Conservation (phyloP, 2,797 vertebrate genomes). For the Acropternis orthonyx region DNA sequence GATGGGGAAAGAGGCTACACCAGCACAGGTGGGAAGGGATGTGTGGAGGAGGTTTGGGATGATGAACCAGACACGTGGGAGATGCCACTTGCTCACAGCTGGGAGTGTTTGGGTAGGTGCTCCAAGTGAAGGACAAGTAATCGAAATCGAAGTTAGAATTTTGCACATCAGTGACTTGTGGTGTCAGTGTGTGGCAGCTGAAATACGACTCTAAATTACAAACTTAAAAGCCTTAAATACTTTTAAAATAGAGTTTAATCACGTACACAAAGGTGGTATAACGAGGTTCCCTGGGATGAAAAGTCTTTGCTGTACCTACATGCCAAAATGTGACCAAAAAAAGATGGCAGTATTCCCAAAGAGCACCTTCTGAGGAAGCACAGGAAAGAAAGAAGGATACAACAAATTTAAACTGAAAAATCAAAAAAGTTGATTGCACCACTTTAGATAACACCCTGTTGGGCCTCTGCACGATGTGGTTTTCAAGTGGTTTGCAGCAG, state of each 20-base stretch:
- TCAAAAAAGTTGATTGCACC: not conserved
- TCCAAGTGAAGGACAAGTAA: not conserved
- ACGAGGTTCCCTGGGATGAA: not conserved
- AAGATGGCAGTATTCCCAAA: not conserved
- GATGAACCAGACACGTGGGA: not conserved
- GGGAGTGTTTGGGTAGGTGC: not conserved
- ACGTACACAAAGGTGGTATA: not conserved
- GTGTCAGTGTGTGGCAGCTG: not conserved
- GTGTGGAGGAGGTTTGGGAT: not conserved
- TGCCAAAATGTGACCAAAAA: not conserved
- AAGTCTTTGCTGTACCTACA: not conserved
- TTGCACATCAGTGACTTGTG: not conserved
- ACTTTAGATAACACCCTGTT: not conserved
- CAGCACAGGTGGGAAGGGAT: not conserved
- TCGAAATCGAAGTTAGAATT: not conserved
- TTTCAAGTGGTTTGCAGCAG: not conserved
- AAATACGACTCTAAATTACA: not conserved
- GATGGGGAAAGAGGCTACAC: not conserved
- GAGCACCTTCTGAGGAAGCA: not conserved
- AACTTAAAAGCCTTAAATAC: not conserved
- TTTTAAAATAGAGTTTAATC: not conserved
- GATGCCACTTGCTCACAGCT: not conserved
- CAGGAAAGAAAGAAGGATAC: not conserved
- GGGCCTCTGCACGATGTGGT: not conserved
- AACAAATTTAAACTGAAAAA: not conserved